Evolutionary conservation across 1,140 invertebrate species (phyloP).

Genomic region (Agrypnia vestita): DNA sequence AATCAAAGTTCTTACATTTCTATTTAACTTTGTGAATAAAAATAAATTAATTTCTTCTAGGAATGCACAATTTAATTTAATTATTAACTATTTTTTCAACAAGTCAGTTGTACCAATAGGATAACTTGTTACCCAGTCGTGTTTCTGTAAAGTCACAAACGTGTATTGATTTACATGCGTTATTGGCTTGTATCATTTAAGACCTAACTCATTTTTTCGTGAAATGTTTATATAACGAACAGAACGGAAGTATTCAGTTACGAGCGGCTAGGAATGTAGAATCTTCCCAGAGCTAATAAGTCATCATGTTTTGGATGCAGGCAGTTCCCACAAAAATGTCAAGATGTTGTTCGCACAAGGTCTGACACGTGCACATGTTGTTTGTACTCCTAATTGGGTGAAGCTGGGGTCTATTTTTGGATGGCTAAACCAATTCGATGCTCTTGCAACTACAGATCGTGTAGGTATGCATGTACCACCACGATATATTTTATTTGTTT

Average conservation of each 20-base stretch:
- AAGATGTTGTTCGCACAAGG: conserved; percentile 29
- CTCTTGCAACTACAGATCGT: too few relatives aligned
- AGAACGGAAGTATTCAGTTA: too few relatives aligned
- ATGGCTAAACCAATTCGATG: background rate
- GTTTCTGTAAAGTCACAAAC: too few relatives aligned
- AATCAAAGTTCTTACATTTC: too few relatives aligned
- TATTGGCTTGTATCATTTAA: background rate
- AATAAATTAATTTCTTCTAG: too few relatives aligned
- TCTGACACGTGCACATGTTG: conserved; percentile 4
- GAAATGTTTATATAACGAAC: background rate
- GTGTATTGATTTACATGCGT: background rate
- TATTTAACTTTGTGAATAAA: too few relatives aligned
- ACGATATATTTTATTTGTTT: background rate
- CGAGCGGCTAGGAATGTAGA: conserved; percentile 12
- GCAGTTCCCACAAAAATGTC: conserved; percentile 37
- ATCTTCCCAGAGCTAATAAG: conserved; percentile 36
- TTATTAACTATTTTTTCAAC: too few relatives aligned
- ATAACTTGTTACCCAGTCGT: too few relatives aligned
- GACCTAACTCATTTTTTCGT: conserved; percentile 11
- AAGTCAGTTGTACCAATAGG: too few relatives aligned
- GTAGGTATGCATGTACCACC: too few relatives aligned
- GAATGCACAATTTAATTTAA: too few relatives aligned
- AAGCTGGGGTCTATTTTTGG: background rate
- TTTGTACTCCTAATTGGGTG: conserved; percentile 17
- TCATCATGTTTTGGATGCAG: conserved; percentile 29